Conservation (phyloP, 1,140 invertebrate genomes). For the Stratiolaelaps scimitus region DNA sequence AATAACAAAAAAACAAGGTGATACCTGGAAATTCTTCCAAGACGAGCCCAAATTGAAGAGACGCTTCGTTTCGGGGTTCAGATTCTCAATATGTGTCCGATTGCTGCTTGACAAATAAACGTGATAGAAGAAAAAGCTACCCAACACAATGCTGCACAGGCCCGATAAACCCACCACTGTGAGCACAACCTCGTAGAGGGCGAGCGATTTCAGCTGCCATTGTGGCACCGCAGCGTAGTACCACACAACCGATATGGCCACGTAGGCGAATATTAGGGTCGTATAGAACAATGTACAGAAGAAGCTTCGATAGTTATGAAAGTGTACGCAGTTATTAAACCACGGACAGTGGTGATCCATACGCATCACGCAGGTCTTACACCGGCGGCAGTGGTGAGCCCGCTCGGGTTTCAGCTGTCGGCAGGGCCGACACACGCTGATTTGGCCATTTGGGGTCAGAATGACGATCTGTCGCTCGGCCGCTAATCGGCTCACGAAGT, state of each 20-base stretch:
- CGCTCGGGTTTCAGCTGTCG: constrained; percentile 38
- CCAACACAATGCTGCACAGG: too few relatives aligned
- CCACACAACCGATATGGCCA: neutral
- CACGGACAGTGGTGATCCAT: constrained; percentile 40
- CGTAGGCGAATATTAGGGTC: constrained; percentile 3
- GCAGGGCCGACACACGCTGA: constrained; percentile 31
- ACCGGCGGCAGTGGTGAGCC: constrained; percentile 38
- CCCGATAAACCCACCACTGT: too few relatives aligned
- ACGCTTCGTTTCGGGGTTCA: too few relatives aligned
- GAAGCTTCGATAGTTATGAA: constrained; percentile 39
- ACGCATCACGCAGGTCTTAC: constrained; percentile 36
- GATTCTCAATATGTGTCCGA: too few relatives aligned
- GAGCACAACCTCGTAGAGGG: too few relatives aligned
- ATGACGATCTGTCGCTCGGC: neutral
- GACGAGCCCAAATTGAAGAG: too few relatives aligned
- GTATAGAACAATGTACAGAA: constrained; percentile 38
- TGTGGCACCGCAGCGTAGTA: too few relatives aligned
- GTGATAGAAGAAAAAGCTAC: too few relatives aligned
- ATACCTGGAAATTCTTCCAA: too few relatives aligned
- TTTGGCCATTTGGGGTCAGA: neutral
- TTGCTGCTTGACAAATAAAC: too few relatives aligned
- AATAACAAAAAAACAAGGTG: too few relatives aligned
- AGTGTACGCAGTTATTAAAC: constrained; percentile 39
- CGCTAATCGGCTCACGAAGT: neutral
- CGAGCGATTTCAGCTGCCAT: too few relatives aligned